Conservation (phyloP, 2,797 vertebrate genomes). For the Anniella stebbinsi region DNA sequence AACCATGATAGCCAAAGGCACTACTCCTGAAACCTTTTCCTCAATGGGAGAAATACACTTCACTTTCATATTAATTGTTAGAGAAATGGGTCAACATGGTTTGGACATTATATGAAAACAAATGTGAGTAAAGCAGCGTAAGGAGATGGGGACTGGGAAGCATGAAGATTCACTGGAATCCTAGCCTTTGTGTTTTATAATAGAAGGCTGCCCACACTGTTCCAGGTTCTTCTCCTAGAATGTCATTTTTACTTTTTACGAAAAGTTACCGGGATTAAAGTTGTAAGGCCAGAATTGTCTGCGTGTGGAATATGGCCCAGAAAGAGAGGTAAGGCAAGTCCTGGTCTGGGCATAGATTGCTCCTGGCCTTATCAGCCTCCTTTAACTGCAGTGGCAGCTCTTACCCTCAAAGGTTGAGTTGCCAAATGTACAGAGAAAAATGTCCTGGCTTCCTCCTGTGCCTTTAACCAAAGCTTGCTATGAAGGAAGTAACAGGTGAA, state of each 20-base stretch:
- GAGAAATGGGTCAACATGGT: neutral
- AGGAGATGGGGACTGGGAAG: neutral
- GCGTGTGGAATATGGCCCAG: neutral
- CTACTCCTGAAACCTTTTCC: neutral
- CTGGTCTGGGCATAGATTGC: neutral
- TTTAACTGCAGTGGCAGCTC: neutral
- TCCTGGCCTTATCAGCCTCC: neutral
- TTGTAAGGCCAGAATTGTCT: too few relatives aligned
- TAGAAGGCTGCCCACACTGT: neutral
- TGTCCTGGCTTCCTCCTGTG: neutral
- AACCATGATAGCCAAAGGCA: neutral
- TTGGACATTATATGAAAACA: neutral
- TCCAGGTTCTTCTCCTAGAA: neutral
- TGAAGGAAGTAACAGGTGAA: neutral
- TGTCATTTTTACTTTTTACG: neutral
- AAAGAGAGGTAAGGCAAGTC: neutral
- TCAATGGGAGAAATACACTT: neutral
- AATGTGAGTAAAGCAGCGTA: neutral
- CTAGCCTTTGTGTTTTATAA: neutral
- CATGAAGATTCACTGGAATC: neutral
- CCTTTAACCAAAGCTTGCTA: too few relatives aligned
- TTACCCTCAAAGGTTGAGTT: neutral
- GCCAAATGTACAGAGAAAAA: neutral
- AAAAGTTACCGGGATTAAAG: neutral
- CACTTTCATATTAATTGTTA: constrained; percentile 8